Conservation (phyloP, 2,888 invertebrate genomes). For the Oscheius sp. region DNA sequence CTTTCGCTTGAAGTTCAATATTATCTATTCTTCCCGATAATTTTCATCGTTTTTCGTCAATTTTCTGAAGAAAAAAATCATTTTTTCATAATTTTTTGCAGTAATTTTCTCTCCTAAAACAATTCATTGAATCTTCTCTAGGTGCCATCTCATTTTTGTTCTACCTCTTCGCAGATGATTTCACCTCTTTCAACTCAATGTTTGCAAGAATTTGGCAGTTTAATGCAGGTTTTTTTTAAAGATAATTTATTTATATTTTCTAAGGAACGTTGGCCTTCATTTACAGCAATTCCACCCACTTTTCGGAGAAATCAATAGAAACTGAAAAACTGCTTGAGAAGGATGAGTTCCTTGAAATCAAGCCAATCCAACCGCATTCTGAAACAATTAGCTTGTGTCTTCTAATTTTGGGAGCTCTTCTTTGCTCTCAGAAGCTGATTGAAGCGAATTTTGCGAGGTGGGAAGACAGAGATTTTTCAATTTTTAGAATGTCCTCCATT, state of each 20-base stretch:
- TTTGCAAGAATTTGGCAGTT: slow-evolving; percentile 13
- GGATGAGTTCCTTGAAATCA: too few relatives aligned
- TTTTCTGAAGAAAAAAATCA: neutral
- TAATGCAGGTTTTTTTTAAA: neutral
- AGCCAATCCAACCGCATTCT: neutral
- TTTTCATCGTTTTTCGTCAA: neutral
- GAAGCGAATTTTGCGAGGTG: neutral
- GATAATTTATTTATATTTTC: neutral
- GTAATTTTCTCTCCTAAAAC: neutral
- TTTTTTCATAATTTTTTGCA: neutral
- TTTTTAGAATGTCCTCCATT: neutral
- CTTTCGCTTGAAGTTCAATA: slow-evolving; percentile 7
- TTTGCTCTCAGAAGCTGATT: neutral
- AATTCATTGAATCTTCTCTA: neutral
- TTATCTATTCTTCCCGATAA: neutral
- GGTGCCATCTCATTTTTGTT: neutral
- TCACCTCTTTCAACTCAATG: slow-evolving; percentile 7
- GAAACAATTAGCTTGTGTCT: neutral
- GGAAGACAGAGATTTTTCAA: neutral
- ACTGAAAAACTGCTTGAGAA: neutral
- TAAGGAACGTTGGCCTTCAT: neutral
- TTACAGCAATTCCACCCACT: neutral
- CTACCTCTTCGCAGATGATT: neutral
- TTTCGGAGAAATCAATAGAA: neutral
- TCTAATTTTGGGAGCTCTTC: neutral